Evolutionary conservation across 2,113 vertebrate genomes (phyloP).

Genomic region (Castor canadensis): DNA sequence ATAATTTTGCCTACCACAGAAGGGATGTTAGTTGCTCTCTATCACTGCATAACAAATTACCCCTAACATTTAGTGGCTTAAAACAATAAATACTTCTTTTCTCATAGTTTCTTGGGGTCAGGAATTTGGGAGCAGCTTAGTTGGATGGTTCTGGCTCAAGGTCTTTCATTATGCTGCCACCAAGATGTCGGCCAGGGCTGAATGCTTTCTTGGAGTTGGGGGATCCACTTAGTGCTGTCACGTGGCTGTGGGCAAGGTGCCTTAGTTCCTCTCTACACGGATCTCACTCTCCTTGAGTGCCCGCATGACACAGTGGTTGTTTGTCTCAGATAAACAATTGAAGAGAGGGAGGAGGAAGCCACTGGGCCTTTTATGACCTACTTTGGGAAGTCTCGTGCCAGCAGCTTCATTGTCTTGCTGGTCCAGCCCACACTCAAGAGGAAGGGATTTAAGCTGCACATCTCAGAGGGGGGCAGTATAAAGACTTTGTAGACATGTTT

Average conservation of each 20-base stretch:
- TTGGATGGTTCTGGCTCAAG: background rate
- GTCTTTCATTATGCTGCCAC: background rate
- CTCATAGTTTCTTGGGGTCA: background rate
- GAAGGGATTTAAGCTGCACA: background rate
- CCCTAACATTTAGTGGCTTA: background rate
- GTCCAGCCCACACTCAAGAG: background rate
- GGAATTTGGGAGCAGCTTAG: background rate
- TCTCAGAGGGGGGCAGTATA: background rate
- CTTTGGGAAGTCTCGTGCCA: background rate
- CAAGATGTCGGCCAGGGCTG: background rate
- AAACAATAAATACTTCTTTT: background rate
- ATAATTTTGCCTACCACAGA: background rate
- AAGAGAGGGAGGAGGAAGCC: background rate
- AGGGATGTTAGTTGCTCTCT: background rate
- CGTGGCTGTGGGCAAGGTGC: background rate
- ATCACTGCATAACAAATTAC: background rate
- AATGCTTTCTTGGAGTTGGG: background rate
- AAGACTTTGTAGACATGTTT: background rate
- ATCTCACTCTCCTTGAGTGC: background rate
- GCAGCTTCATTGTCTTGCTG: background rate
- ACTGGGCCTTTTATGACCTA: background rate
- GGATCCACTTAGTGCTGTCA: background rate
- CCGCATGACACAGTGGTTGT: background rate
- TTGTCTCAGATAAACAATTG: background rate
- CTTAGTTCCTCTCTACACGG: background rate